Base-by-base conservation (phyloP, 2,888 invertebrate genomes). In the Hirtodrosophila alboralis region DNA sequence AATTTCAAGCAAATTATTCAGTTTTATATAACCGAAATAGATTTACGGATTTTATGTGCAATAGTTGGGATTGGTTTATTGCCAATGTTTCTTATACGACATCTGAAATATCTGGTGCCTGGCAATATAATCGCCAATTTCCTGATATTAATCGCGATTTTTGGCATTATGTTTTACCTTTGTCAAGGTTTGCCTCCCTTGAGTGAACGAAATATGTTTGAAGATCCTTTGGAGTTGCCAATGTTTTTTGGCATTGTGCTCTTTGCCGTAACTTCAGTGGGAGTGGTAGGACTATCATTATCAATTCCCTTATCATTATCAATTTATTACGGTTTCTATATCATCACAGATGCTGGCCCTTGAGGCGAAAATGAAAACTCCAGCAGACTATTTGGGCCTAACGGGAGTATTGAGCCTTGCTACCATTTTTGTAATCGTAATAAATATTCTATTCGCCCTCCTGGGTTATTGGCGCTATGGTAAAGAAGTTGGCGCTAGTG, bases 381-480 rank as follows among this genome's bases (percentile, higher is more conserved):
- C 97, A 0, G 92, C 92, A 4, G 95, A 96, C 84, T 97, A 98
- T 91, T 94, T 95, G 69, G 97, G 97, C 14, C 95, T 95, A 83
- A 95, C 94, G 5, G 96, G 98, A n/a, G 96, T 97, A 0, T 91
- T 98, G 4, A 97, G 96, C 89, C 93, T 93, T 38, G 96, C 96
- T 33, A 96, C 97, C 95, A 0, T 38, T 0, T 93, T 95, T 76
- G 96, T 97, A 0, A 94, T 96, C 0, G 87, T 93, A 0, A 91
- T 97, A 27, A 97, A 97, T 89, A 94, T 95, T 1, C 92, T 94
- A 3, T 94, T 95, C 56, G 98, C 98, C 59, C 97, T 97, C 91
- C 95, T 96, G 84, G 98, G 98, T n/a, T 98, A 95, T 89, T 92
- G 96, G 80, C 95, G 94, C 83, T 98, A 95, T 90, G 97, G 97